phyloP scores from a whole-genome alignment of 2,888 invertebrate species.

The Spatulosminthurus flaviceps region DNA sequence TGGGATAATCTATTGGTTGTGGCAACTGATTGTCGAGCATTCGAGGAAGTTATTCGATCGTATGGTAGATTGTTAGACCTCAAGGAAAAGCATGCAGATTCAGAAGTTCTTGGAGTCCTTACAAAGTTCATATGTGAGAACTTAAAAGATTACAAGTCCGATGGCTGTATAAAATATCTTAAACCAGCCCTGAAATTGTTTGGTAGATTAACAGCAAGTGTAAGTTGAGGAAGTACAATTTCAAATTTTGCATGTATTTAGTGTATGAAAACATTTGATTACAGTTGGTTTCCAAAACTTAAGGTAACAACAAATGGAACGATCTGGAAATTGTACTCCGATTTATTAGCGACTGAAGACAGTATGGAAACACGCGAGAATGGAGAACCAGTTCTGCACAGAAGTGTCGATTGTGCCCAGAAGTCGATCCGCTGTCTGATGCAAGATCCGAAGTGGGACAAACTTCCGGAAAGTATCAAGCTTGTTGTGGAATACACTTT shows the following conservation, averaged over 20 bases:
- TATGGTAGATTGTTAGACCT: constrained; percentile 87
- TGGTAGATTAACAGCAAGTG: constrained; percentile 76
- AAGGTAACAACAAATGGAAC: constrained; percentile 73
- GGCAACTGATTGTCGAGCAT: constrained; percentile 85
- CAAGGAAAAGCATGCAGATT: constrained; percentile 78
- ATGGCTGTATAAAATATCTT: constrained; percentile 69
- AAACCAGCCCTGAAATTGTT: constrained; percentile 75
- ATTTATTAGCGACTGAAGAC: constrained; percentile 65
- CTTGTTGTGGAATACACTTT: constrained; percentile 39
- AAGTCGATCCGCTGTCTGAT: constrained; percentile 46
- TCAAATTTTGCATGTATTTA: neutral
- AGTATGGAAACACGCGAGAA: neutral
- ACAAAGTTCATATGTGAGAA: constrained; percentile 76
- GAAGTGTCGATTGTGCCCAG: constrained; percentile 46
- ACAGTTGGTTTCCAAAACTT: constrained; percentile 16
- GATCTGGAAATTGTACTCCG: constrained; percentile 84
- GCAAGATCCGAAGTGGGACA: constrained; percentile 46
- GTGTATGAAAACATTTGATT: neutral
- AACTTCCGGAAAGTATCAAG: constrained; percentile 23
- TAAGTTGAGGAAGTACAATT: constrained; percentile 54
- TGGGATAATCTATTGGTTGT: constrained; percentile 96
- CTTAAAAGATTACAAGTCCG: constrained; percentile 71
- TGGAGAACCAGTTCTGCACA: constrained; percentile 3
- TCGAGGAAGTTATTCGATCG: constrained; percentile 83
- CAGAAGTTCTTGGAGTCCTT: constrained; percentile 78